Evolutionary conservation across 2,888 invertebrate species (phyloP).

Genomic region (Drosophila diplacantha): DNA sequence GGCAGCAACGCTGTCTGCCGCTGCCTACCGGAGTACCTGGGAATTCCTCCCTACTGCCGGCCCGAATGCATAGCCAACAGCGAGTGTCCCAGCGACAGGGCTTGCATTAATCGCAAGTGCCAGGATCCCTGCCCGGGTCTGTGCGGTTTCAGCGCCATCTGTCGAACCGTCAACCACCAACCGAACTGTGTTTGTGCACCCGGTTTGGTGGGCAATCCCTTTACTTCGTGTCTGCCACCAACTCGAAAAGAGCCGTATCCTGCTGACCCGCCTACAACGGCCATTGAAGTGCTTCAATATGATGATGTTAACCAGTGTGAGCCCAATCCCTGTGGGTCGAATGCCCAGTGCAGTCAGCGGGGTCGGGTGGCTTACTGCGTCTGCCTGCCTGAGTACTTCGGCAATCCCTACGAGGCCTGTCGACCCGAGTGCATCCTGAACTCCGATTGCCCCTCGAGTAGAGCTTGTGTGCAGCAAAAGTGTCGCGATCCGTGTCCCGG

Average conservation of each 20-base stretch:
- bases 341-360: constrained; percentile 82
- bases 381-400: constrained; percentile 83
- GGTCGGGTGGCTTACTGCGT: constrained; percentile 84
- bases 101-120: constrained; percentile 87
- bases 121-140: constrained; percentile 86
- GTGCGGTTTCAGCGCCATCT: constrained; percentile 85
- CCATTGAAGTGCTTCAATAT: constrained; percentile 45
- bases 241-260: constrained; percentile 29
- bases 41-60: constrained; percentile 85
- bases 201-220: constrained; percentile 85
- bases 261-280: constrained; percentile 31
- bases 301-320: constrained; percentile 80
- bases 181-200: constrained; percentile 85
- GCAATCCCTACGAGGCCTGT: constrained; percentile 84
- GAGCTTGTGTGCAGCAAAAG: constrained; percentile 86
- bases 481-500: constrained; percentile 89
- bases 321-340: constrained; percentile 87
- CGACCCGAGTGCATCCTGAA: constrained; percentile 89
- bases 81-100: constrained; percentile 84
- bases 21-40: constrained; percentile 83
- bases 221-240: constrained; percentile 80
- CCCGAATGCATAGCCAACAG: constrained; percentile 86
- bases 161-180: constrained; percentile 86
- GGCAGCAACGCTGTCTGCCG: constrained; percentile 85
- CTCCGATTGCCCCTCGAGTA: constrained; percentile 86